Percentiles rank a stretch among this genome's conserved stretches.
These are phyloP conservation scores for Melinaea menophilus DNA, from an alignment of 2,888 invertebrate genomes.

Conservation along the genomic window DNA sequence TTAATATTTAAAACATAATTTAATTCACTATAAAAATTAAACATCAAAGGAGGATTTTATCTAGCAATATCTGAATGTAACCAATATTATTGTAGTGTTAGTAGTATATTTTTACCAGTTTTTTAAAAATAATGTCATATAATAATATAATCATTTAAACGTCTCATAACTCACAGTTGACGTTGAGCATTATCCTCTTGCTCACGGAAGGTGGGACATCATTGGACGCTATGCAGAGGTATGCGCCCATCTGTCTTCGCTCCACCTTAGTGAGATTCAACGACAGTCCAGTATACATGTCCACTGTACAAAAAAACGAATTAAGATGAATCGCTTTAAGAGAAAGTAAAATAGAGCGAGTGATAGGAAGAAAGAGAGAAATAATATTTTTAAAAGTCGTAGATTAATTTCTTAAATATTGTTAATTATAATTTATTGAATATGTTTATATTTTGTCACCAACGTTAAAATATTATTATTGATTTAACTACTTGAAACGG, in stretches of 20 bases:
- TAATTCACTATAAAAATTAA: neutral
- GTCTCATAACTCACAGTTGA: conserved; percentile 82
- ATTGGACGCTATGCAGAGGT: conserved; percentile 86
- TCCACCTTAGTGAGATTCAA: conserved; percentile 82
- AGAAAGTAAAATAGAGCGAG: too few species aligned
- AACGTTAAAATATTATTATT: too few species aligned
- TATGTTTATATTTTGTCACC: too few species aligned
- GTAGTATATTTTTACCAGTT: too few species aligned
- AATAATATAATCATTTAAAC: neutral
- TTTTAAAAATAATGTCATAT: too few species aligned
- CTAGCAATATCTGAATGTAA: neutral
- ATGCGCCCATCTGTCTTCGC: conserved; percentile 85
- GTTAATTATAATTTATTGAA: too few species aligned
- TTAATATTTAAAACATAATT: neutral
- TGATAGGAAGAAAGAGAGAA: too few species aligned
- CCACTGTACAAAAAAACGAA: conserved; percentile 59
- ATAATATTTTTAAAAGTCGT: too few species aligned
- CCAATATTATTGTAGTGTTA: too few species aligned
- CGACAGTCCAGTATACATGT: conserved; percentile 80
- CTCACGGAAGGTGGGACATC: conserved; percentile 85
- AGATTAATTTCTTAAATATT: too few species aligned
- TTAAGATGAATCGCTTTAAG: neutral
- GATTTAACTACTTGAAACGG: too few species aligned
- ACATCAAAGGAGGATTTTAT: neutral
- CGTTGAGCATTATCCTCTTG: conserved; percentile 83